Percentiles rank a stretch among this genome's conserved stretches.
Evolutionary conservation across 2,888 invertebrate genomes (phyloP).

Genomic region (Halocaridina rubra): DNA sequence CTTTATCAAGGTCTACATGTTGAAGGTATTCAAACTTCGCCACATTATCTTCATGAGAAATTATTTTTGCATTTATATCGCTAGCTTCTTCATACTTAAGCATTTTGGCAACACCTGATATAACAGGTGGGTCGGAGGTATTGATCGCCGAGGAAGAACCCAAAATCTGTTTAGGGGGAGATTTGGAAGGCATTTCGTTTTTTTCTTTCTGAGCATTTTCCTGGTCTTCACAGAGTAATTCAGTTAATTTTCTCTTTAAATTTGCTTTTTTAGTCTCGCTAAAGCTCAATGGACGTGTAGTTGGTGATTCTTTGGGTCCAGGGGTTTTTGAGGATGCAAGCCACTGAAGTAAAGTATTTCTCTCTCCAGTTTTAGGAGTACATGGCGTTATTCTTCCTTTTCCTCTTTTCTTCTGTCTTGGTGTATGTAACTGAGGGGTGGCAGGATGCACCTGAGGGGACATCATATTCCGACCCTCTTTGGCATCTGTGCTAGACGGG

Average conservation of each 20-base stretch:
- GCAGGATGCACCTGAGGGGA: constrained; percentile 9
- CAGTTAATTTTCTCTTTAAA: constrained; percentile 56
- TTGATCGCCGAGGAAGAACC: background rate
- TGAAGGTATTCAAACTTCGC: constrained; percentile 42
- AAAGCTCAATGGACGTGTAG: background rate
- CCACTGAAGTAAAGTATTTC: constrained; percentile 45
- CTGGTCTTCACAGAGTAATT: constrained; percentile 38
- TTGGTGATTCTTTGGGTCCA: background rate
- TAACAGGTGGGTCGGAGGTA: background rate
- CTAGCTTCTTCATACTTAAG: constrained; percentile 48
- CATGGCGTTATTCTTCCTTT: constrained; percentile 21
- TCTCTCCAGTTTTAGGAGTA: constrained; percentile 48
- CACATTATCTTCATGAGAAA: background rate
- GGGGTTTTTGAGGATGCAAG: constrained; percentile 40
- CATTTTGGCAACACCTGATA: constrained; percentile 43
- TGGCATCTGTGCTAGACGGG: constrained; percentile 5
- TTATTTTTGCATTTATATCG: background rate
- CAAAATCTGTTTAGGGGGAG: constrained; percentile 39
- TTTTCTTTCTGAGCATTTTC: constrained; percentile 33
- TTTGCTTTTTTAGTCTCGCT: constrained; percentile 42
- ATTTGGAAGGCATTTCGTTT: constrained; percentile 29
- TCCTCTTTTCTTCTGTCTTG: background rate
- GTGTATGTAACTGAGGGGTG: constrained; percentile 26
- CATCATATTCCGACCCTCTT: background rate
- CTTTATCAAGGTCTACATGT: constrained; percentile 37